Conservation (phyloP, 2,113 vertebrate genomes). For the Amazona vittata region DNA sequence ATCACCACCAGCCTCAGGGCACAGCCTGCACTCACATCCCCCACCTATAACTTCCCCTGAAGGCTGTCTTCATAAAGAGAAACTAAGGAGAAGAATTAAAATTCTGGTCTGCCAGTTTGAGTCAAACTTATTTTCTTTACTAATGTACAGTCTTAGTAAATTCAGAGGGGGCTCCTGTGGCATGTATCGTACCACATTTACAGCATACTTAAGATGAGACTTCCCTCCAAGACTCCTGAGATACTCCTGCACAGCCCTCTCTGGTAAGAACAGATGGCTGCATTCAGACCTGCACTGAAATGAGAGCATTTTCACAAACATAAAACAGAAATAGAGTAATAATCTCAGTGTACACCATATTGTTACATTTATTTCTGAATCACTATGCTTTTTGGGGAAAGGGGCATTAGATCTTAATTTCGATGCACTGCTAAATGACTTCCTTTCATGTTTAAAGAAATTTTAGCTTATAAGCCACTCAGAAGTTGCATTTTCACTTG, state of each 20-base stretch:
- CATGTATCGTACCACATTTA: not conserved
- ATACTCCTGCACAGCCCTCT: not conserved
- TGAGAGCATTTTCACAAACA: not conserved
- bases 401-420: not conserved
- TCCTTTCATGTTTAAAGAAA: not conserved
- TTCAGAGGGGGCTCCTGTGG: not conserved
- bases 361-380: not conserved
- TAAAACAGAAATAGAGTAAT: not conserved
- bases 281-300: not conserved
- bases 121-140: not conserved
- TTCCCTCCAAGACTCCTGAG: slow-evolving; percentile 15
- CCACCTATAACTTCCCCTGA: not conserved
- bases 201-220: not conserved
- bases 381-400: not conserved
- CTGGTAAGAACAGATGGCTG: not conserved
- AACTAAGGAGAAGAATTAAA: not conserved
- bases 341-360: not conserved
- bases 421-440: not conserved
- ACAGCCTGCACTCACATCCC: not conserved
- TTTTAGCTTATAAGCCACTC: slow-evolving; percentile 9
- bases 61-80: not conserved
- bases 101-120: not conserved
- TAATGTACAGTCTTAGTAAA: not conserved
- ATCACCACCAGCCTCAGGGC: not conserved
- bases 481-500: not conserved